Percentiles rank a stretch among this genome's conserved stretches.
These are phyloP conservation scores for Drosophila lacteicornis DNA, from an alignment of 1,140 invertebrate genomes.

Conservation along the genomic window DNA sequence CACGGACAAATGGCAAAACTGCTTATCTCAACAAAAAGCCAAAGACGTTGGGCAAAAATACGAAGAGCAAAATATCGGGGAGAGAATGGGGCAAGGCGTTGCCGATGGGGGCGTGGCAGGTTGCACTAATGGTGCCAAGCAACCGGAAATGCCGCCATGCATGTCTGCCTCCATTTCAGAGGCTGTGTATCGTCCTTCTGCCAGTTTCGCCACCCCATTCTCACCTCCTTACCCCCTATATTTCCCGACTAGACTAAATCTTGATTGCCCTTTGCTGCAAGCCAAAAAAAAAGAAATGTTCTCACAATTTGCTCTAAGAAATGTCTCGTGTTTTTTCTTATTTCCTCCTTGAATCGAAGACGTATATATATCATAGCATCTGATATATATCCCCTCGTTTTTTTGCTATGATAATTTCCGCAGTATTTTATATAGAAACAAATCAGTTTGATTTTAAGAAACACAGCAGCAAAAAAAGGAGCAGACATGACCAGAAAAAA, in stretches of 20 bases:
- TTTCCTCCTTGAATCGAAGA: slow-evolving; percentile 1
- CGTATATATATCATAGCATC: slow-evolving; percentile 15
- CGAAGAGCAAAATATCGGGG: slow-evolving; percentile 7
- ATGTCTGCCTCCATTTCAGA: slow-evolving; percentile 78
- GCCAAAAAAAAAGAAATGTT: slow-evolving; percentile 41
- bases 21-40: slow-evolving; percentile 81
- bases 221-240: background rate
- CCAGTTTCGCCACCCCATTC: background rate
- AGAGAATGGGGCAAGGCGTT: slow-evolving; percentile 1
- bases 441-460: slow-evolving; percentile 60
- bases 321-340: background rate
- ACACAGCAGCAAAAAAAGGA: slow-evolving; percentile 2
- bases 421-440: slow-evolving; percentile 70
- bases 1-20: slow-evolving; percentile 61
- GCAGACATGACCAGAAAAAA: slow-evolving; percentile 1
- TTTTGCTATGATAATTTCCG: slow-evolving; percentile 81
- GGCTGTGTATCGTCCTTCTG: slow-evolving; percentile 64
- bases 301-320: slow-evolving; percentile 14
- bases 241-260: slow-evolving; percentile 38
- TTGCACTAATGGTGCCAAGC: slow-evolving; percentile 81
- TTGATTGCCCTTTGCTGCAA: slow-evolving; percentile 79
- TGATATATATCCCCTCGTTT: slow-evolving; percentile 15
- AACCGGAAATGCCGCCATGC: slow-evolving; percentile 82
- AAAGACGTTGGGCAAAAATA: slow-evolving; percentile 45
- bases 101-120: slow-evolving; percentile 63